Base-by-base conservation (phyloP, 1,140 invertebrate genomes). In the Procambarus clarkii region DNA sequence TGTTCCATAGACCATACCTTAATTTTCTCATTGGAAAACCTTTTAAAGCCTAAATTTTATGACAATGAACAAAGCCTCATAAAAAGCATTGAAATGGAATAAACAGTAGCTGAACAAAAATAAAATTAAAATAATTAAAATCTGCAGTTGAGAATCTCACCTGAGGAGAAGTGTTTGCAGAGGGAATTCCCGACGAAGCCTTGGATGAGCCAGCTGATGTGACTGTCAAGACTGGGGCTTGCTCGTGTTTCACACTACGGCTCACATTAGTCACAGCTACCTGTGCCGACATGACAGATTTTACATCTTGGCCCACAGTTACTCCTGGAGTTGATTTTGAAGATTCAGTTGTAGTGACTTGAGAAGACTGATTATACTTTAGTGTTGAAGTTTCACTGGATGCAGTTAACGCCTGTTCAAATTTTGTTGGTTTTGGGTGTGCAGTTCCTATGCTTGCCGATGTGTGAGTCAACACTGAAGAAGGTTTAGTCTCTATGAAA, bases 201-300 rank as follows among this genome's bases (percentile, higher is more conserved):
- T 94, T 94, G 46, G 94, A 94, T 81, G 94, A 94, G 0, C 94
- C 88, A 48, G 93, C 86, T 11, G 81, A 90, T 50, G 81, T 64
- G 8, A 81, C 5, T 76, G 79, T 81, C 11, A 81, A 13, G 4
- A n/a, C 21, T n/a, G 79, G 48, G 3, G 79, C 9, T 45, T 81
- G 79, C 0, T 50, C 79, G 54, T n/a, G 24, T 3, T 77, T 77
- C n/a, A 34, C 21, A 24, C 46, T 87, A 3, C 34, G 45, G 48
- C 7, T 74, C 24, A 21, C 69, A 74, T 15, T 74, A 21, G 69
- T 74, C 69, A 74, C 24, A 74, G n/a, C 24, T 11, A 4, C 34
- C 34, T 9, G 69, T 34, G 11, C 15, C 8, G 69, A 74, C 8
- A 24, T 11, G 5, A 74, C 24, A 34, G 69, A 34, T 34, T 74